These are phyloP conservation scores for Trochalopteron elliotii DNA, from an alignment of 2,113 vertebrate genomes.

Conservation along the genomic window DNA sequence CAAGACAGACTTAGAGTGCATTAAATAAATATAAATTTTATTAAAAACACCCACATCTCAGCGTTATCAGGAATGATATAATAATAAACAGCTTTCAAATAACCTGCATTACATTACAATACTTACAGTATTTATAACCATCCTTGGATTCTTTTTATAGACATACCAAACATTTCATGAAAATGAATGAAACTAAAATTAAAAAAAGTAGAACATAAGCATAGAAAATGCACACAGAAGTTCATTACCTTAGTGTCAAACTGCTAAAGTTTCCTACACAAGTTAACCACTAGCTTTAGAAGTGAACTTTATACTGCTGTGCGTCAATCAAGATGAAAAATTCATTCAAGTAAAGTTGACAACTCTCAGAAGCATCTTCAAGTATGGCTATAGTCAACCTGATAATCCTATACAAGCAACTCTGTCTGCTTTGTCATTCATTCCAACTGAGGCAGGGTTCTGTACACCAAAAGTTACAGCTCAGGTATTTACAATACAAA, in stretches of 20 bases:
- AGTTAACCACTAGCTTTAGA: constrained; percentile 87
- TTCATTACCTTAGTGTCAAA: constrained; percentile 93
- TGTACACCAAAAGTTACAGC: constrained; percentile 82
- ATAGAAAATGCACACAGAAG: constrained; percentile 82
- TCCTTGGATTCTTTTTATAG: constrained; percentile 83
- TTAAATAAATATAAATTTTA: constrained; percentile 99
- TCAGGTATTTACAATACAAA: constrained; percentile 71
- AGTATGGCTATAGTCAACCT: constrained; percentile 96
- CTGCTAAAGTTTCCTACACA: constrained; percentile 83
- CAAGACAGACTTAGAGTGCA: constrained; percentile 74
- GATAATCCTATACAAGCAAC: constrained; percentile 81
- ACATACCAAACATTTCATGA: constrained; percentile 86
- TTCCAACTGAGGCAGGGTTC: constrained; percentile 86
- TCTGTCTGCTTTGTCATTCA: constrained; percentile 72
- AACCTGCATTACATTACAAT: constrained; percentile 99
- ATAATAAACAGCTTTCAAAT: constrained; percentile 99
- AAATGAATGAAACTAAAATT: constrained; percentile 81
- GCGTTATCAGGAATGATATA: constrained; percentile 99
- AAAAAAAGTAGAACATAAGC: constrained; percentile 75
- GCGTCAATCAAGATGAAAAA: constrained; percentile 85
- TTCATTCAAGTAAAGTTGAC: constrained; percentile 98
- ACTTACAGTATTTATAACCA: constrained; percentile 99
- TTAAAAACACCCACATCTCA: constrained; percentile 99
- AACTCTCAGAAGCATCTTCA: constrained; percentile 91
- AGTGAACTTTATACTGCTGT: constrained; percentile 82